Percentiles rank a stretch among this genome's conserved stretches.
Conservation (phyloP, 37 sponge, comb jelly and placozoan species). For the Mnemiopsis leidyi region DNA sequence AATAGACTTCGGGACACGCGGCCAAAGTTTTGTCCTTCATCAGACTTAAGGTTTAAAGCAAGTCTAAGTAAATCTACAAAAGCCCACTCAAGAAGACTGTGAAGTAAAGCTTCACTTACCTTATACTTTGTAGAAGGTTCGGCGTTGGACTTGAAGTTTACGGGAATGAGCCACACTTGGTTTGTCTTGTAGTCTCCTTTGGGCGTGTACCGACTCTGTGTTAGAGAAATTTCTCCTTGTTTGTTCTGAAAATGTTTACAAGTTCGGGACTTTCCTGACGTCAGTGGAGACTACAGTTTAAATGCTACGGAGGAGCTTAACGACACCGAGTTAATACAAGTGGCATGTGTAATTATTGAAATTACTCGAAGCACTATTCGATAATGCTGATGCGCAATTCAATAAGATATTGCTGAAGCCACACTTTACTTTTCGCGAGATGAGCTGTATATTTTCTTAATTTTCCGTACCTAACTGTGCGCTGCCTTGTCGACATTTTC, state of each 20-base stretch:
- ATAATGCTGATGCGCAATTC: not conserved
- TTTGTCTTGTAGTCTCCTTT: not conserved
- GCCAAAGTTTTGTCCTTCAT: not conserved
- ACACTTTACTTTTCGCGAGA: not conserved
- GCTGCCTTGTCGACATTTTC: not conserved
- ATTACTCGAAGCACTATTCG: not conserved
- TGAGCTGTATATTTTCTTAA: not conserved
- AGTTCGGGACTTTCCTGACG: not conserved
- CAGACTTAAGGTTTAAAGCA: not conserved
- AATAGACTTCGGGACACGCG: not conserved
- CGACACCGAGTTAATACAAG: not conserved
- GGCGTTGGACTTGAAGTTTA: not conserved
- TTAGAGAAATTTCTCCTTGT: not conserved
- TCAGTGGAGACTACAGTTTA: not conserved
- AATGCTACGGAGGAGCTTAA: not conserved
- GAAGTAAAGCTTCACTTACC: not conserved
- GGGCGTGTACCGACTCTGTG: not conserved
- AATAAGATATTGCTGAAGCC: not conserved
- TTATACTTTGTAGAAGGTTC: not conserved
- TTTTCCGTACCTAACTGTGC: not conserved
- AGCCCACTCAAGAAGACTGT: not conserved
- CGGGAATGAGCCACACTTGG: constrained; percentile 13
- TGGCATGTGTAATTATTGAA: not conserved
- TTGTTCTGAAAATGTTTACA: not conserved
- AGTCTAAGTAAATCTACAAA: not conserved